Evolutionary conservation across 2,113 vertebrate genomes (phyloP).

Genomic region (Hypanus sabinus): DNA sequence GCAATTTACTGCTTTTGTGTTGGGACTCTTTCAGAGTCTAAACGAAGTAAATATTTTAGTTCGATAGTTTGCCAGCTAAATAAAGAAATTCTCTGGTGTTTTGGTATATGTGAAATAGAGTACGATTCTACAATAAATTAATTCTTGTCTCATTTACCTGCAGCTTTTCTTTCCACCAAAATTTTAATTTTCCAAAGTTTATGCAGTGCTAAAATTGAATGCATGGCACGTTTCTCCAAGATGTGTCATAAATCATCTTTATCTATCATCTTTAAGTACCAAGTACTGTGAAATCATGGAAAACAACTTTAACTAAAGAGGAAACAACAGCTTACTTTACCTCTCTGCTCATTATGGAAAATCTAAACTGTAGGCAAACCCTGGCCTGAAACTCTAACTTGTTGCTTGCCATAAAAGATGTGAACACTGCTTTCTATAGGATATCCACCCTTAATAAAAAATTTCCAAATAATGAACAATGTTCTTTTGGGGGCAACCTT

Average conservation of each 20-base stretch:
- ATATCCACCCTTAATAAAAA: background rate
- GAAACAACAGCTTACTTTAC: background rate
- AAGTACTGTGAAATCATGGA: background rate
- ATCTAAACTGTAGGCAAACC: background rate
- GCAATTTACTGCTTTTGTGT: background rate
- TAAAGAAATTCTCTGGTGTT: background rate
- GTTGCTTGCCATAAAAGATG: background rate
- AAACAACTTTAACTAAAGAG: too few species aligned
- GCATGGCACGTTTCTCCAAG: background rate
- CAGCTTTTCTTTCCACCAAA: background rate
- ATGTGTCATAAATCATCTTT: background rate
- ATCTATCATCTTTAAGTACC: background rate
- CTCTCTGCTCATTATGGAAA: background rate
- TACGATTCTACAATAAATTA: background rate
- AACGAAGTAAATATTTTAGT: background rate
- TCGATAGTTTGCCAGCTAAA: background rate
- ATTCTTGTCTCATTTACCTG: background rate
- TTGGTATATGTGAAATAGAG: background rate
- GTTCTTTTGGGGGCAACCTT: background rate
- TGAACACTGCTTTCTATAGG: background rate
- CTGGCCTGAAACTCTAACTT: background rate
- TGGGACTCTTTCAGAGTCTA: background rate
- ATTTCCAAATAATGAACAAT: background rate
- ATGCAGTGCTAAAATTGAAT: background rate
- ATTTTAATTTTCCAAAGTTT: background rate